Base-by-base conservation (phyloP, 1,140 invertebrate species). In the Helicoverpa armigera region DNA sequence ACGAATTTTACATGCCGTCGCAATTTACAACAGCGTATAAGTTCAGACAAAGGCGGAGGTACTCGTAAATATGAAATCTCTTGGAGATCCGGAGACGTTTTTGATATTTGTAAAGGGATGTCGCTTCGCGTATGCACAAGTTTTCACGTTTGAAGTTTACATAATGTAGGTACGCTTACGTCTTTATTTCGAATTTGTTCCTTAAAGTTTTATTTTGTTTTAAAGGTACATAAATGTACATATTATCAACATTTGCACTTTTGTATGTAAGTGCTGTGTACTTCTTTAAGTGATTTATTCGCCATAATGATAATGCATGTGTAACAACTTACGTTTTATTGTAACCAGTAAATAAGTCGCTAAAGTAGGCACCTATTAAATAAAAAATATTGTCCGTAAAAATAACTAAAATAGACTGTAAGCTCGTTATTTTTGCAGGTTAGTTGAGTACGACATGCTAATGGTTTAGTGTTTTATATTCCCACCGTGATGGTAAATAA, bases 1-100 rank as follows among this genome's bases (percentile, higher is more conserved):
- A 18, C 56, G 56, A 58, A 58, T 58, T 58, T 58, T 7, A 16
- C 31, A 48, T 67, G 14, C 43, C n/a, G 65, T 14, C 65, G 43
- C 65, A 69, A 69, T 69, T 50, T 16, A 69, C 43, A 69, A 18
- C 16, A 18, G 65, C 16, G 65, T 69, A 18, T 31, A 35, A 63
- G 23, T 48, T 69, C 16, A 50, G 43, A 69, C 65, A 69, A 69
- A 69, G 50, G 65, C 23, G 50, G 43, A 18, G 16, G 50, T 50
- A 69, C 18, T 43, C 35, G 35, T 43, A 43, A 69, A 50, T 69
- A 69, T 50, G 65, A 69, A 50, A 69, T 18, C 35, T 69, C 16
- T 69, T 69, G 65, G 35, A 69, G 12, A 50, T 69, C 65, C 65
- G 65, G 43, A 50, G 65, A 69, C 65, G 43, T 65, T 69, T 69